Percentiles rank a stretch among this genome's conserved stretches.
Evolutionary conservation across 2,888 invertebrate species (phyloP).

Genomic region (Nineta flava): DNA sequence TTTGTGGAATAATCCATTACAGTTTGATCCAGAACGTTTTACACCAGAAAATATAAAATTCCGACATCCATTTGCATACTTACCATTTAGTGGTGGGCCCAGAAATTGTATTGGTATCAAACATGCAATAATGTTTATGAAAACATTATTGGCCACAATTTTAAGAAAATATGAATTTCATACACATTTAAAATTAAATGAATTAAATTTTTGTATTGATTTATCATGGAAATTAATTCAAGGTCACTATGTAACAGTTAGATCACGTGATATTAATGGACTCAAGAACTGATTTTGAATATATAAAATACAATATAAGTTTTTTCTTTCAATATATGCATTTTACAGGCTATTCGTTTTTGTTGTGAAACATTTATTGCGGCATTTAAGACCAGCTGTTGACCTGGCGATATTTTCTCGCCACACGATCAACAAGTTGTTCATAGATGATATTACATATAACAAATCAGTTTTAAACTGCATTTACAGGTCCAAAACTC

Average conservation of each 20-base stretch:
- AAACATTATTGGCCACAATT: background rate
- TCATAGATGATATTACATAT: too few relatives aligned
- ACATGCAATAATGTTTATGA: constrained; percentile 1
- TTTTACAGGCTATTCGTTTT: too few relatives aligned
- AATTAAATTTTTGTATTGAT: background rate
- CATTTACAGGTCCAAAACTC: too few relatives aligned
- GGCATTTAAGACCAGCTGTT: too few relatives aligned
- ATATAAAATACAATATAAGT: too few relatives aligned
- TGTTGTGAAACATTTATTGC: too few relatives aligned
- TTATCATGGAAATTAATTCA: background rate
- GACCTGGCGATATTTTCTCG: too few relatives aligned
- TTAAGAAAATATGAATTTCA: background rate
- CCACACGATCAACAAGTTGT: too few relatives aligned
- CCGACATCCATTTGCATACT: background rate
- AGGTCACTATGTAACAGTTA: background rate
- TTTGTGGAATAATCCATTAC: background rate
- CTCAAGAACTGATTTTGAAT: too few relatives aligned
- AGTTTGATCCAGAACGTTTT: constrained; percentile 1
- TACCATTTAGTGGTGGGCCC: background rate
- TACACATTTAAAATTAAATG: background rate
- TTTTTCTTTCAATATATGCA: too few relatives aligned
- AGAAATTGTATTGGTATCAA: constrained; percentile 1
- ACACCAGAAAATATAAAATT: background rate
- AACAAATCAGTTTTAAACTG: too few relatives aligned
- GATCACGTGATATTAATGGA: too few relatives aligned